These are phyloP conservation scores for Gallinago stenura DNA, from an alignment of 2,797 vertebrate species.

Conservation along the genomic window DNA sequence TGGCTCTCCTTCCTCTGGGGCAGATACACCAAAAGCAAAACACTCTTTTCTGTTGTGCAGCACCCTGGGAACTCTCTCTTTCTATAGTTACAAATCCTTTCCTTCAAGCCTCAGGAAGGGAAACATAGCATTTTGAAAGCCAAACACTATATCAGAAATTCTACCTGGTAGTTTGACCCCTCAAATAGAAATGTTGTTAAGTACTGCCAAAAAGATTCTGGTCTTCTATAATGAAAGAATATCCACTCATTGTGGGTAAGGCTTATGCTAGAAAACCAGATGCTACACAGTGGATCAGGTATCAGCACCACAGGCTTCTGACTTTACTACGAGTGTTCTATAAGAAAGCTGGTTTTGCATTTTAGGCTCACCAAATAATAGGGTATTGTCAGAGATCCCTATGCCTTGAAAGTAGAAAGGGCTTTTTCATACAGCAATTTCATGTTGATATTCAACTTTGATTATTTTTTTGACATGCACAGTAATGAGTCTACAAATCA, in stretches of 20 bases:
- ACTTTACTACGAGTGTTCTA: neutral
- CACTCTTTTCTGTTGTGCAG: neutral
- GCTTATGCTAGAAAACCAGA: conserved; percentile 3
- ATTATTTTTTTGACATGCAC: neutral
- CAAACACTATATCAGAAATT: neutral
- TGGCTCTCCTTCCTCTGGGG: neutral
- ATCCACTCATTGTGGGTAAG: neutral
- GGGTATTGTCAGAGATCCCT: neutral
- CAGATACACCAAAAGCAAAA: neutral
- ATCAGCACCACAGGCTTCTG: neutral
- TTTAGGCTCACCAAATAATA: conserved; percentile 1
- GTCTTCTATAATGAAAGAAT: conserved; percentile 36
- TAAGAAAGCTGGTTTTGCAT: neutral
- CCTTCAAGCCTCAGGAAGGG: neutral
- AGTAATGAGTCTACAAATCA: neutral
- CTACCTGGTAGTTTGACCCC: conserved; percentile 9
- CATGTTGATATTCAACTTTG: neutral
- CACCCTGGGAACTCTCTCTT: neutral
- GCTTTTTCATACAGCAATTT: neutral
- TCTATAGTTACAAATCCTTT: neutral
- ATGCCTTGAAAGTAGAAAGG: neutral
- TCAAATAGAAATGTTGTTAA: conserved; percentile 36
- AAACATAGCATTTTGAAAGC: conserved; percentile 35
- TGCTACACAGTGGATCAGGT: neutral
- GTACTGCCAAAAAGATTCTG: conserved; percentile 6